Conservation (phyloP, 1,140 invertebrate genomes). For the Melitaea cinxia region DNA sequence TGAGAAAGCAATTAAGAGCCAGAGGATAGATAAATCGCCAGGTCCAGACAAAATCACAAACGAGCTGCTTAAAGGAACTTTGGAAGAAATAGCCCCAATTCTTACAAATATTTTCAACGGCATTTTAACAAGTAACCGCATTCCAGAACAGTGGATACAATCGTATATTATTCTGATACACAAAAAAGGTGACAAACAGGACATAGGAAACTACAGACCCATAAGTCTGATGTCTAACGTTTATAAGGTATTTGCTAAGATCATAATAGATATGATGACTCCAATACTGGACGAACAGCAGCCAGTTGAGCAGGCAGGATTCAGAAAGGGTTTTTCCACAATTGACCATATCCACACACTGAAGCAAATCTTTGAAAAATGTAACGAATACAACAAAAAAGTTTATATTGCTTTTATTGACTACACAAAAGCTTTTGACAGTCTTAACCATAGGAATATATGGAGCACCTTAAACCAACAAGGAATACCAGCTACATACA, state of each 20-base stretch:
- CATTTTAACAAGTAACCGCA: not conserved
- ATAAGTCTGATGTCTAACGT: not conserved
- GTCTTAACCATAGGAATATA: not conserved
- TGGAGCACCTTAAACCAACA: not conserved
- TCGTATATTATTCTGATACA: conserved; percentile 21
- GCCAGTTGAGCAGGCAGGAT: not conserved
- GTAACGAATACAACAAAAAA: not conserved
- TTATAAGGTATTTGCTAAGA: not conserved
- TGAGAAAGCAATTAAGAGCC: conserved; percentile 30
- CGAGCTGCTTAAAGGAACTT: conserved; percentile 25
- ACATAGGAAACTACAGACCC: too few species aligned
- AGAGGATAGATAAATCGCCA: conserved; percentile 34
- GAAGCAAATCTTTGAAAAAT: not conserved
- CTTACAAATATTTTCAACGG: conserved; percentile 28
- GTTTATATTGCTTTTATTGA: not conserved
- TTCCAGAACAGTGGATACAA: conserved; percentile 20
- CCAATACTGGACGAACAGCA: not conserved
- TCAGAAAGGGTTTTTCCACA: not conserved
- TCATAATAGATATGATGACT: not conserved
- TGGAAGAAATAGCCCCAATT: conserved; percentile 25
- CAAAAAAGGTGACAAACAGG: conserved; percentile 9
- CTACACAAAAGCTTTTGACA: not conserved
- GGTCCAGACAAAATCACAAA: conserved; percentile 33
- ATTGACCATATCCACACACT: not conserved
- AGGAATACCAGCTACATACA: not conserved